phyloP scores from a whole-genome alignment of 2,113 vertebrate genomes.

The Acrocephalus arundinaceus region DNA sequence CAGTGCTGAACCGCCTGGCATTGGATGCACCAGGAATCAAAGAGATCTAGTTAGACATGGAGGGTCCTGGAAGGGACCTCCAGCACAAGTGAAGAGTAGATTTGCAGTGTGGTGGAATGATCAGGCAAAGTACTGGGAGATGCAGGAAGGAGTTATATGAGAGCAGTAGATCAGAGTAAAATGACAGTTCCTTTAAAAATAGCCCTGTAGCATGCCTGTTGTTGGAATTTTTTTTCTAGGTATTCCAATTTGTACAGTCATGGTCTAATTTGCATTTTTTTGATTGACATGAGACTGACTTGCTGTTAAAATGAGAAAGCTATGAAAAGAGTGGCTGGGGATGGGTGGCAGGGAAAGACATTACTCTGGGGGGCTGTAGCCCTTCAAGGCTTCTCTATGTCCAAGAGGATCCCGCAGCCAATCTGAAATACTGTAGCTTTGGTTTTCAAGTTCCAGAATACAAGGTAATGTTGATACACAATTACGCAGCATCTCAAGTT shows the following conservation, averaged over 20 bases:
- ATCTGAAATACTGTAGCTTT: not conserved
- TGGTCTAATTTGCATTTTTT: not conserved
- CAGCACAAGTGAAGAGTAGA: not conserved
- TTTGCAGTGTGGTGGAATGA: not conserved
- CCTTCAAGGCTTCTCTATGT: not conserved
- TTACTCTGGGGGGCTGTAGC: not conserved
- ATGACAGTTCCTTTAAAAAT: not conserved
- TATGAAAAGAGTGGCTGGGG: not conserved
- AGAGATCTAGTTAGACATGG: not conserved
- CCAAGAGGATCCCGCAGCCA: not conserved
- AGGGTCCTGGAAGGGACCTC: not conserved
- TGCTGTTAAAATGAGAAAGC: not conserved
- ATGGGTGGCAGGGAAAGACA: not conserved
- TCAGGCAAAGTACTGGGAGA: not conserved
- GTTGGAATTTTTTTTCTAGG: not conserved
- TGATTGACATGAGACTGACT: not conserved
- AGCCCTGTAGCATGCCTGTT: not conserved
- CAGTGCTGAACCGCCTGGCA: not conserved
- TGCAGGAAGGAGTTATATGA: not conserved
- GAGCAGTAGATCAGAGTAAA: not conserved
- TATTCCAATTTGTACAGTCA: not conserved
- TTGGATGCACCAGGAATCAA: not conserved
- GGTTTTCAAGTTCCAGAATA: not conserved
- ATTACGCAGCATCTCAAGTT: not conserved
- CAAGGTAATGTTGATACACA: not conserved